Evolutionary conservation across 2,888 invertebrate species (phyloP).

Genomic region (Dicycla oo): DNA sequence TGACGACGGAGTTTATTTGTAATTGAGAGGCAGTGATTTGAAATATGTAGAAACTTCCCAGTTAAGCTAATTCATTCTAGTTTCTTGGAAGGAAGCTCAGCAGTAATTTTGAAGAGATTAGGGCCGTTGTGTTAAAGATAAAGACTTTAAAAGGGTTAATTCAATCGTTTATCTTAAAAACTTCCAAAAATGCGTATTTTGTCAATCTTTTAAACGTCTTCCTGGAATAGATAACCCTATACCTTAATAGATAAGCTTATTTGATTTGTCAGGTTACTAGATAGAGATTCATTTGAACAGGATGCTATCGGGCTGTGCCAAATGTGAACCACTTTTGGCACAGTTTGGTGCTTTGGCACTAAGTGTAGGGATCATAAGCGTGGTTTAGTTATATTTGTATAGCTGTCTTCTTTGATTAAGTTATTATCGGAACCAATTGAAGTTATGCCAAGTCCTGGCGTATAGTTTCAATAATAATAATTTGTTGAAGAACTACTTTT

Average conservation of each 20-base stretch:
- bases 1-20: not conserved
- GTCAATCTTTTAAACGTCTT: conserved; percentile 2
- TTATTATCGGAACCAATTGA: conserved; percentile 11
- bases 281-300: conserved; percentile 31
- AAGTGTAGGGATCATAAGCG: conserved; percentile 33
- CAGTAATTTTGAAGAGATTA: conserved; percentile 4
- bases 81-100: conserved; percentile 15
- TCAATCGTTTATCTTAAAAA: conserved; percentile 2
- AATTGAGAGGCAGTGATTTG: conserved; percentile 6
- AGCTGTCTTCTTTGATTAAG: conserved; percentile 42
- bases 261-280: conserved; percentile 25
- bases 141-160: conserved; percentile 1
- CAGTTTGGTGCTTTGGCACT: conserved; percentile 39
- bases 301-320: conserved; percentile 43
- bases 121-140: not conserved
- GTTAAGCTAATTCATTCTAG: not conserved
- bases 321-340: conserved; percentile 40
- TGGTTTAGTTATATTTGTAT: conserved; percentile 34
- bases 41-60: conserved; percentile 25
- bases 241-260: conserved; percentile 23
- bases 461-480: not conserved
- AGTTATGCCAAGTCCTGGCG: not conserved
- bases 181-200: conserved; percentile 10
- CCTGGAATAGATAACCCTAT: conserved; percentile 20
- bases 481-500: not conserved